These are phyloP conservation scores for Drosophila chauvacae DNA, from an alignment of 1,140 invertebrate genomes.

Conservation along the genomic window DNA sequence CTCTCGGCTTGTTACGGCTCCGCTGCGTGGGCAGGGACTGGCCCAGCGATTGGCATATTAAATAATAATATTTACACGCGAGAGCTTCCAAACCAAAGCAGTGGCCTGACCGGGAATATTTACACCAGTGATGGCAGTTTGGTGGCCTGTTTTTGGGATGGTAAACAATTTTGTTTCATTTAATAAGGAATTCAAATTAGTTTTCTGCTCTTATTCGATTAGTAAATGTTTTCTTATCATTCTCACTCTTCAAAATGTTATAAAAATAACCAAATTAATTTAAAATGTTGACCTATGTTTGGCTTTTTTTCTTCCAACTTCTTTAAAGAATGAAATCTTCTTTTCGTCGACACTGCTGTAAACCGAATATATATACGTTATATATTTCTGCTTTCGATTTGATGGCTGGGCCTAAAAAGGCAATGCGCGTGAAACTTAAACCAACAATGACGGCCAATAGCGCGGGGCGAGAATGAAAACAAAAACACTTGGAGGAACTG, in stretches of 20 bases:
- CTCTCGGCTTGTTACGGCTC: no score
- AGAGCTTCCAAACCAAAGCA: constrained; percentile 52
- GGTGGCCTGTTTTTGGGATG: no score
- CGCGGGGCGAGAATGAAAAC: constrained; percentile 32
- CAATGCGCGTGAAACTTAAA: constrained; percentile 61
- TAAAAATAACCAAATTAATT: neutral
- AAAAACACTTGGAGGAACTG: constrained; percentile 46
- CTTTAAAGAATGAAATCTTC: neutral
- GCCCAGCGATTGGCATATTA: no score
- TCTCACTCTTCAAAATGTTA: no score
- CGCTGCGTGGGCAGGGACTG: no score
- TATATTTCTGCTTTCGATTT: constrained; percentile 59
- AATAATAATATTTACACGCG: constrained; percentile 79
- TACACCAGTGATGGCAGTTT: constrained; percentile 8
- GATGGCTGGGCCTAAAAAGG: constrained; percentile 26
- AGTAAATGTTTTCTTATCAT: neutral
- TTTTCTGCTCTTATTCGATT: neutral
- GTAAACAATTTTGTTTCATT: neutral
- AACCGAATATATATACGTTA: constrained; percentile 11
- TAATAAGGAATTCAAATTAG: neutral
- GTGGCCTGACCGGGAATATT: constrained; percentile 17
- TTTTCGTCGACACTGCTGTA: neutral
- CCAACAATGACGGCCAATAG: constrained; percentile 24
- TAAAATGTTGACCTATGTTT: no score
- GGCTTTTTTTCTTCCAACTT: neutral